Percentiles rank a stretch among this genome's conserved stretches.
Conservation (phyloP, 37 sponge, comb jelly and placozoan genomes). For the Beroe forskalii region DNA sequence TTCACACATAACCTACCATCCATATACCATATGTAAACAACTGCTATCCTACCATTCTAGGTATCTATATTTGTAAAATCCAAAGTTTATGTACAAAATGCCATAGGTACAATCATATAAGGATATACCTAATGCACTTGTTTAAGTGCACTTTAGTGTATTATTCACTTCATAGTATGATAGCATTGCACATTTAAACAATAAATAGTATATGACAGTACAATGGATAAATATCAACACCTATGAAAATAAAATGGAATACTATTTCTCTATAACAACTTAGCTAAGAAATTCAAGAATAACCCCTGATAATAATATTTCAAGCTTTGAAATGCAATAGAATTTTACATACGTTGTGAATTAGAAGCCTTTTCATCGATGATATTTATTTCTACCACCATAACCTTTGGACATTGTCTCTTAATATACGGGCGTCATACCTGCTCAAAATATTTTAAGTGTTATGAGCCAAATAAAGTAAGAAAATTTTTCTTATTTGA, state of each 20-base stretch:
- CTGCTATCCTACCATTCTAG: not conserved
- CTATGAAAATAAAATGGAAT: not conserved
- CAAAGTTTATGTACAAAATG: too few relatives aligned
- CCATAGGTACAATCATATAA: too few relatives aligned
- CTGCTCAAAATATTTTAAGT: not conserved
- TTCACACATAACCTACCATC: not conserved
- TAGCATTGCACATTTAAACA: not conserved
- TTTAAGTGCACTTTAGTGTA: too few relatives aligned
- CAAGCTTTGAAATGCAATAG: not conserved
- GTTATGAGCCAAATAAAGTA: too few relatives aligned
- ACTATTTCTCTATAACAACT: not conserved
- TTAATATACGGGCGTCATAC: not conserved
- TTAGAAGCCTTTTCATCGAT: constrained; percentile 53
- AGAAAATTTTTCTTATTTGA: too few relatives aligned
- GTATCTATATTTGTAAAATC: too few relatives aligned
- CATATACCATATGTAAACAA: not conserved
- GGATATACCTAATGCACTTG: too few relatives aligned
- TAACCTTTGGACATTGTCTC: constrained; percentile 20
- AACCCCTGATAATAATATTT: not conserved
- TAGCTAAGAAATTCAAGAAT: not conserved
- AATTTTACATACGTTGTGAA: constrained; percentile 46
- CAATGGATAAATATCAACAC: not conserved
- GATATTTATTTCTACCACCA: constrained; percentile 66
- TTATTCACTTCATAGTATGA: not conserved
- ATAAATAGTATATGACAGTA: not conserved